phyloP scores from a whole-genome alignment of 2,888 invertebrate species.

The Zele albiditarsus region DNA sequence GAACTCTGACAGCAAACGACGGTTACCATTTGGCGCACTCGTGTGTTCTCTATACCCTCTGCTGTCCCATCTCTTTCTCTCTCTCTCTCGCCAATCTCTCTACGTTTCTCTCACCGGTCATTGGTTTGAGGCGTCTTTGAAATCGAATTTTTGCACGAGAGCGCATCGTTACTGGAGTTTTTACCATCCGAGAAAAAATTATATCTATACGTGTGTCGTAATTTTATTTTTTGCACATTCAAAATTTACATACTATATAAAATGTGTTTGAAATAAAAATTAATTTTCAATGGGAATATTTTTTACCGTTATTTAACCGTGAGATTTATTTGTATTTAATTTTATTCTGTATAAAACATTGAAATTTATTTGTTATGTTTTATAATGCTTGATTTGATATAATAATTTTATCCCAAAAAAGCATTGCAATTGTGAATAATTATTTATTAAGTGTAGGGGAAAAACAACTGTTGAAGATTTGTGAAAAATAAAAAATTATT shows the following conservation, averaged over 20 bases:
- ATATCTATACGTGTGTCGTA: neutral
- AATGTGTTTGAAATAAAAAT: neutral
- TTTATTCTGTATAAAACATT: too few relatives aligned
- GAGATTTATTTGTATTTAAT: too few relatives aligned
- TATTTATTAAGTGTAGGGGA: too few relatives aligned
- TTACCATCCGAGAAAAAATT: slow-evolving; percentile 28
- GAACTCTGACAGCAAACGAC: slow-evolving; percentile 33
- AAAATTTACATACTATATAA: neutral
- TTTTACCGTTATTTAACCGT: neutral
- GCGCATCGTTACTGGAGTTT: slow-evolving; percentile 30
- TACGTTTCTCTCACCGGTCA: neutral
- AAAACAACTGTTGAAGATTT: too few relatives aligned
- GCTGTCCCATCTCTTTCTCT: too few relatives aligned
- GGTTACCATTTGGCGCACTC: slow-evolving; percentile 36
- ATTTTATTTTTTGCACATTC: neutral
- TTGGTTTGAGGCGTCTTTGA: slow-evolving; percentile 21
- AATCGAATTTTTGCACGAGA: slow-evolving; percentile 18
- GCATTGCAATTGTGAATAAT: too few relatives aligned
- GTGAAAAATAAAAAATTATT: too few relatives aligned
- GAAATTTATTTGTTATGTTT: too few relatives aligned
- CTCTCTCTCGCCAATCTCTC: too few relatives aligned
- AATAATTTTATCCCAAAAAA: too few relatives aligned
- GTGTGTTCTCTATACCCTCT: neutral
- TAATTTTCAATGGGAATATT: neutral
- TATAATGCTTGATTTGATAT: too few relatives aligned